phyloP scores from a whole-genome alignment of 2,888 invertebrate genomes.

The Drosophila atroscutellata region DNA sequence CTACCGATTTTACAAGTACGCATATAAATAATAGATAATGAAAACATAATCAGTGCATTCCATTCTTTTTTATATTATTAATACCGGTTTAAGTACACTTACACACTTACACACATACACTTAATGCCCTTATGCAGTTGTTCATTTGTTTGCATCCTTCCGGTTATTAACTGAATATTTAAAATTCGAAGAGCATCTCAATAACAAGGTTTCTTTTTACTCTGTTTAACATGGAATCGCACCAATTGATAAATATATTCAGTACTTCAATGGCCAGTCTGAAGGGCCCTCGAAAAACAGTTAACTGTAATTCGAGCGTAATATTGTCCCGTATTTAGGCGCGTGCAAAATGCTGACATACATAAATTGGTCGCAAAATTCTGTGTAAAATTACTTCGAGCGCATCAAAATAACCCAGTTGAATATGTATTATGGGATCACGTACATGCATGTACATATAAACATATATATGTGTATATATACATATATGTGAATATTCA shows the following conservation, averaged over 20 bases:
- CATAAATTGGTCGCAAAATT: constrained; percentile 16
- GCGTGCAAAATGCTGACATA: neutral
- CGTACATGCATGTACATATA: neutral
- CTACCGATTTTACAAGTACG: neutral
- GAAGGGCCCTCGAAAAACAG: neutral
- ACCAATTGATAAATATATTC: neutral
- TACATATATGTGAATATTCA: constrained; percentile 7
- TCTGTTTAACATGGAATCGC: neutral
- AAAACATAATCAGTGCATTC: neutral
- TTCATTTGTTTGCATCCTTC: neutral
- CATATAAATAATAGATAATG: neutral
- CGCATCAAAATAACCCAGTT: constrained; percentile 6
- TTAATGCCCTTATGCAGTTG: neutral
- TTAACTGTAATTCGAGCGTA: constrained; percentile 1
- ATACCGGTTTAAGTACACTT: neutral
- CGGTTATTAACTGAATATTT: constrained; percentile 8
- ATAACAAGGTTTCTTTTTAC: neutral
- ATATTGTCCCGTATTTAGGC: neutral
- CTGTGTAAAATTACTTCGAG: neutral
- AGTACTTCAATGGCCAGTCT: neutral
- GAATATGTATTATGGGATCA: constrained; percentile 17
- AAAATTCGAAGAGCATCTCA: neutral
- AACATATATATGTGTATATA: neutral
- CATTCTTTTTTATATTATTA: neutral
- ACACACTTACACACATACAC: too few species aligned